phyloP scores from a whole-genome alignment of 92 coral and sea anemone species.

The Porites lobata region DNA sequence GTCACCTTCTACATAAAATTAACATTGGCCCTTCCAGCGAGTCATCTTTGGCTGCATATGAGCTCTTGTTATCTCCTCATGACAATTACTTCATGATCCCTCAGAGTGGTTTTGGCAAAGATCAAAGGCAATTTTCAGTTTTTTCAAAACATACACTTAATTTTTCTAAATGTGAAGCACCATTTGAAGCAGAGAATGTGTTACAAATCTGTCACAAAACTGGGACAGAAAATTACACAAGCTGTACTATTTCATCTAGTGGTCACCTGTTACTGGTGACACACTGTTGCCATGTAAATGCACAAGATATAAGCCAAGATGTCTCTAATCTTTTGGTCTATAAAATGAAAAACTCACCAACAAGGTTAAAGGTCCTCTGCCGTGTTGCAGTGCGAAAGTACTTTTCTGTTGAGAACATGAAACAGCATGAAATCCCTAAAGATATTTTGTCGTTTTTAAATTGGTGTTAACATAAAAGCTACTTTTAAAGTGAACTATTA shows the following conservation, averaged over 20 bases:
- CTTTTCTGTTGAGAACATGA: slow-evolving; percentile 1
- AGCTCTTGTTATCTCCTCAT: slow-evolving; percentile 31
- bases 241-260: slow-evolving; percentile 36
- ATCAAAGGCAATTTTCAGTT: slow-evolving; percentile 20
- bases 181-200: slow-evolving; percentile 17
- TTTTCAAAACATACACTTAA: slow-evolving; percentile 16
- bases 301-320: slow-evolving; percentile 20
- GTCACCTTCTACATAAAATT: slow-evolving; percentile 34
- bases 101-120: slow-evolving; percentile 14
- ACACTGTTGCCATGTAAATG: slow-evolving; percentile 27
- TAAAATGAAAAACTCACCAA: slow-evolving; percentile 37
- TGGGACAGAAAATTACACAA: slow-evolving; percentile 35
- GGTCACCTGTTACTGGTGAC: slow-evolving; percentile 37
- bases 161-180: slow-evolving; percentile 31
- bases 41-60: not conserved
- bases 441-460: slow-evolving; percentile 35
- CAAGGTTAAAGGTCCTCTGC: slow-evolving; percentile 34
- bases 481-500: no score
- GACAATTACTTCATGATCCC: slow-evolving; percentile 38
- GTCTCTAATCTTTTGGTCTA: slow-evolving; percentile 33
- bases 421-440: slow-evolving; percentile 16
- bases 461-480: slow-evolving; percentile 18
- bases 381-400: slow-evolving; percentile 29
- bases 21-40: not conserved
- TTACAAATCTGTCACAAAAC: slow-evolving; percentile 16